These are phyloP conservation scores for Corydoras maculifer DNA, from an alignment of 2,113 vertebrate species.

Conservation along the genomic window DNA sequence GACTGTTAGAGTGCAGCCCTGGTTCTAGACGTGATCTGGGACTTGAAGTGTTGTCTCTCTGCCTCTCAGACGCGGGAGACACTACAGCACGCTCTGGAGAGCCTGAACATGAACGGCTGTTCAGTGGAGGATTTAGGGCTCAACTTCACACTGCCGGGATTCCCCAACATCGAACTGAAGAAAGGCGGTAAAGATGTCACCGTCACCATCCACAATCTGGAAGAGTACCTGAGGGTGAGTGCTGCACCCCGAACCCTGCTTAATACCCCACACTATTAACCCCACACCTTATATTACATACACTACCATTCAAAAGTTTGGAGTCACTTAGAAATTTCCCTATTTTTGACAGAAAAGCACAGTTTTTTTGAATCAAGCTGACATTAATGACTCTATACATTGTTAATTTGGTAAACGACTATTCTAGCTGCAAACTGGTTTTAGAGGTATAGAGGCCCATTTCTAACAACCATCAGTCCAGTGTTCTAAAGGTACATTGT, in stretches of 20 bases:
- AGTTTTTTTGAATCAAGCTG: too few relatives aligned
- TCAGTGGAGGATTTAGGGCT: slow-evolving; percentile 94
- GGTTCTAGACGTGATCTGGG: too few relatives aligned
- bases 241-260: neutral
- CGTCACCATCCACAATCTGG: slow-evolving; percentile 94
- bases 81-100: slow-evolving; percentile 89
- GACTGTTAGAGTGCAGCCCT: too few relatives aligned
- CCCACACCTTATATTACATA: neutral
- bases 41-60: neutral
- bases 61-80: slow-evolving; percentile 83
- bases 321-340: too few relatives aligned
- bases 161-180: slow-evolving; percentile 96
- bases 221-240: slow-evolving; percentile 91
- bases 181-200: slow-evolving; percentile 96
- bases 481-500: too few relatives aligned
- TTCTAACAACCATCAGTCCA: too few relatives aligned
- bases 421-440: too few relatives aligned
- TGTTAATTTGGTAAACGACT: too few relatives aligned
- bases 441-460: too few relatives aligned
- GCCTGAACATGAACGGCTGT: slow-evolving; percentile 96
- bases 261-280: neutral
- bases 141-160: slow-evolving; percentile 95
- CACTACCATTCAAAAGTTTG: too few relatives aligned
- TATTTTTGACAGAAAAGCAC: too few relatives aligned
- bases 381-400: too few relatives aligned